Evolutionary conservation across 2,113 vertebrate genomes (phyloP), one percentile per base, ranked within the genome.

Genomic region (Mirza zaza): DNA sequence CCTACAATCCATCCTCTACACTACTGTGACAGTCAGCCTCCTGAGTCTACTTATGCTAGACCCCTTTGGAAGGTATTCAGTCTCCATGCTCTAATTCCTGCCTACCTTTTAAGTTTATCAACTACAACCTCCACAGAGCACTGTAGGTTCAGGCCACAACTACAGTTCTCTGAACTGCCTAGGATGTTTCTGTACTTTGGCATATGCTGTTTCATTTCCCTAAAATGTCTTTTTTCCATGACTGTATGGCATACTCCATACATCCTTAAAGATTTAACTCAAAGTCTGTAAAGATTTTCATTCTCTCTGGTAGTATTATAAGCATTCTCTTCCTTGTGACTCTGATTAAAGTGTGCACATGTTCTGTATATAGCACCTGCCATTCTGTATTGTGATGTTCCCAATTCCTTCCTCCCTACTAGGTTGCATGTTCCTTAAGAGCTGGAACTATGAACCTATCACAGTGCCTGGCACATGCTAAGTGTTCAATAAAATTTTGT

Each of bases 141-240:
- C 45, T 25, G 10, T 29, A 12, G 42, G 52, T 39, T 61, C 82
- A 67, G 17, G 36, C 20, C 29, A 77, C 57, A 87, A n/a, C 36
- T 75, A 20, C 7, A 59, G 17, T 71, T 87, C 50, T 63, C 79
- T 63, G 32, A 57, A 65, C 4, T 25, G 39, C 59, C 32, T 13
- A 11, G 27, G n/a, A 52, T 65, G 71, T 36, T 87, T 82, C 76
- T 59, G 10, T 59, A 70, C 52, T 81, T 90, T 29, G 23, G 13
- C 29, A 81, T 67, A 48, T n/a, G 21, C 36, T n/a, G 39, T 70
- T 50, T 79, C 11, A 48, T 42, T 25, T 81, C 32, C 45, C 61
- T 82, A 52, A 82, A 96, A 82, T 55, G n/a, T 75, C 39, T 61
- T 87, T 70, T 52, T 32, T 87, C 59, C 36, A 90, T 86, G 79